phyloP scores from a whole-genome alignment of 2,113 vertebrate genomes.

The Callipepla squamata region DNA sequence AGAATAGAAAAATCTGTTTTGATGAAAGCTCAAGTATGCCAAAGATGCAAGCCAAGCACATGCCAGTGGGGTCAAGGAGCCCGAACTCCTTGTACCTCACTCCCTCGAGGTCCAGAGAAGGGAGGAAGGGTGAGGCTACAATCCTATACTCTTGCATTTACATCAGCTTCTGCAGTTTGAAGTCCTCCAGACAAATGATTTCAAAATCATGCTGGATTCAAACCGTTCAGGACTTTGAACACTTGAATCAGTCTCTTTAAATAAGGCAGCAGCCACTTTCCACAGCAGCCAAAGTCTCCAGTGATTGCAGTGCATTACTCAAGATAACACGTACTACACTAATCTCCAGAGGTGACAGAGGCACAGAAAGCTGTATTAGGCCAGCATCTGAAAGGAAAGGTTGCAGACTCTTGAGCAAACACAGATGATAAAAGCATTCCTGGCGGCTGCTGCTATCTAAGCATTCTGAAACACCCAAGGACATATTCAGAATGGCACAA shows the following conservation, averaged over 20 bases:
- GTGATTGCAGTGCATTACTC: not conserved
- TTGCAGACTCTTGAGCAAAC: conserved; percentile 49
- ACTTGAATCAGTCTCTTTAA: not conserved
- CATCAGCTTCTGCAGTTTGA: not conserved
- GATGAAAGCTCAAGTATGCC: not conserved
- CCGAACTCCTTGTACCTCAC: not conserved
- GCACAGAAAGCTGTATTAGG: conserved; percentile 14
- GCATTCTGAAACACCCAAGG: conserved; percentile 59
- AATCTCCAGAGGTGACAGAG: conserved; percentile 26
- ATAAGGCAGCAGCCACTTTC: not conserved
- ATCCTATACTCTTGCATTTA: not conserved
- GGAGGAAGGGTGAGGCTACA: not conserved
- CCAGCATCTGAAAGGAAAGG: conserved; percentile 48
- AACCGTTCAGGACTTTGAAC: not conserved
- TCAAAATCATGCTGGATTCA: not conserved
- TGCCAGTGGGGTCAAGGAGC: not conserved
- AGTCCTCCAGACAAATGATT: not conserved
- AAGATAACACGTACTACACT: not conserved
- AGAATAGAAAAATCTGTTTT: not conserved
- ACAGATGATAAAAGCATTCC: conserved; percentile 65
- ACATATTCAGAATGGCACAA: conserved; percentile 50
- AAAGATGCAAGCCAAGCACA: not conserved
- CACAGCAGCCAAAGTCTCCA: not conserved
- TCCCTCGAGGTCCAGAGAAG: not conserved
- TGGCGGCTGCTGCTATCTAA: conserved; percentile 40